Evolutionary conservation across 1,140 invertebrate species (phyloP).

Genomic region (Diorhabda carinulata): DNA sequence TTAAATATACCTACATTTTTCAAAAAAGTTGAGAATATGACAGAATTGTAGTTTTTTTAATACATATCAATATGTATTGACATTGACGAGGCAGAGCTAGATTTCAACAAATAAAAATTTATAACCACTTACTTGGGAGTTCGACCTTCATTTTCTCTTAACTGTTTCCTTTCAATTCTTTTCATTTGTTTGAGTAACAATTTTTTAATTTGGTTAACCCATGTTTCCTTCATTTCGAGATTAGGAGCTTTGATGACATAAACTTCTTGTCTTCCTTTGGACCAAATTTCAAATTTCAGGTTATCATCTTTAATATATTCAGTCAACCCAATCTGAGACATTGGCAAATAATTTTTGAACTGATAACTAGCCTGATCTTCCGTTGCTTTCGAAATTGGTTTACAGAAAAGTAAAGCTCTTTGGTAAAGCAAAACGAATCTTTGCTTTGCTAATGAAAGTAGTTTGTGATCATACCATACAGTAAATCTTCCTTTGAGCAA

Average conservation of each 20-base stretch:
- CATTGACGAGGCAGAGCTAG: too few species aligned
- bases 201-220: slow-evolving; percentile 88
- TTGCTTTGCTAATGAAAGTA: slow-evolving; percentile 81
- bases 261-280: slow-evolving; percentile 87
- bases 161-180: slow-evolving; percentile 77
- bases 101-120: slow-evolving; percentile 21
- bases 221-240: slow-evolving; percentile 77
- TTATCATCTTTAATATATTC: slow-evolving; percentile 86
- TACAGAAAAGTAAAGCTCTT: slow-evolving; percentile 88
- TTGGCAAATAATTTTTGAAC: slow-evolving; percentile 88
- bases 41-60: too few species aligned
- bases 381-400: slow-evolving; percentile 60
- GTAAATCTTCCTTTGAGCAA: slow-evolving; percentile 87
- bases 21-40: too few species aligned
- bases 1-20: too few species aligned
- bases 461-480: slow-evolving; percentile 85
- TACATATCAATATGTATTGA: too few species aligned
- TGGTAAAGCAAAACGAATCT: slow-evolving; percentile 92
- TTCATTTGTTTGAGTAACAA: slow-evolving; percentile 87
- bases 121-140: slow-evolving; percentile 53
- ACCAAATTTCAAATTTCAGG: slow-evolving; percentile 91
- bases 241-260: slow-evolving; percentile 85
- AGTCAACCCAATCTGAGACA: slow-evolving; percentile 90
- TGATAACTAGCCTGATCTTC: slow-evolving; percentile 84
- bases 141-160: slow-evolving; percentile 65